Evolutionary conservation across 2,113 vertebrate genomes (phyloP).

Genomic region (Probosciger aterrimus): DNA sequence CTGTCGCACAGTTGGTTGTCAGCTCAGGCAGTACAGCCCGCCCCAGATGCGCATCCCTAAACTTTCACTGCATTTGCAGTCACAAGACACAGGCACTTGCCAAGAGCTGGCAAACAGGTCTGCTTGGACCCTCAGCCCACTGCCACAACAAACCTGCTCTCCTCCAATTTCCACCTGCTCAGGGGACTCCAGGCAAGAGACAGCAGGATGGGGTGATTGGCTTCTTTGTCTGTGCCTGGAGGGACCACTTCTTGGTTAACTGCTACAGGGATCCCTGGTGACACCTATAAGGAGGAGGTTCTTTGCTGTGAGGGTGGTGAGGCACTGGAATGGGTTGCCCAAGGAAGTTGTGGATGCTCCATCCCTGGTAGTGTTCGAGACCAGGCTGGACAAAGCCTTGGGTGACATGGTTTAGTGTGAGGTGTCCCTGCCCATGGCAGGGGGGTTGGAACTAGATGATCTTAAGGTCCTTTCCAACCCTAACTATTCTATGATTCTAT

Average conservation of each 20-base stretch:
- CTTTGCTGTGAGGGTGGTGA: too few species aligned
- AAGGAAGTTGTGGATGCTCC: too few species aligned
- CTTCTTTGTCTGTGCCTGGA: neutral
- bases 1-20: neutral
- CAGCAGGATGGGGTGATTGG: neutral
- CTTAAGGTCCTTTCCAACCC: too few species aligned
- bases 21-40: neutral
- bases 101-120: neutral
- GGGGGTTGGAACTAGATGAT: too few species aligned
- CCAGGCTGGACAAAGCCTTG: too few species aligned
- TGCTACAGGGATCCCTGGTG: neutral
- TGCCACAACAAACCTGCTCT: neutral
- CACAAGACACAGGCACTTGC: neutral
- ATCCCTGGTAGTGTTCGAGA: too few species aligned
- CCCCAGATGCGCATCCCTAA: fast-evolving
- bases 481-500: too few species aligned
- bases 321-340: too few species aligned
- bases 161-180: neutral
- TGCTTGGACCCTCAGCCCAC: neutral
- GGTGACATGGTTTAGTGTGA: too few species aligned
- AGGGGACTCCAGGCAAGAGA: fast-evolving
- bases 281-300: too few species aligned
- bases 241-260: neutral
- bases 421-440: too few species aligned
- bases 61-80: neutral